Evolutionary conservation across 37 sponge, comb jelly and placozoan species (phyloP), one percentile per base, ranked within the genome.

Genomic region (Aphrocallistes beatrix): DNA sequence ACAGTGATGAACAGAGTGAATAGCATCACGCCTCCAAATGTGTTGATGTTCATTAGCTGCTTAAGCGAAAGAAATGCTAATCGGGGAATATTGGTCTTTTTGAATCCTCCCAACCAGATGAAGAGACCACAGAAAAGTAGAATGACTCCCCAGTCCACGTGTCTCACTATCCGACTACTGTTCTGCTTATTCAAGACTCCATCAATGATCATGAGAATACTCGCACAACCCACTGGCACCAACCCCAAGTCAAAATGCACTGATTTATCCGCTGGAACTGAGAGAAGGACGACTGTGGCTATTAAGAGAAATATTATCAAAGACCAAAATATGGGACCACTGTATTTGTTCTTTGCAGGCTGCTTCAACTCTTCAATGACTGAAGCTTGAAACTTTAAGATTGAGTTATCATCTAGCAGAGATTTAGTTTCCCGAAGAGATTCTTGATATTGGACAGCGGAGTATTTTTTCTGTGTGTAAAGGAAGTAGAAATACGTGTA

Each of bases 141-240:
- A 84, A 94, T 94, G 51, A 94, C 87, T 1, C 89, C 89, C 94
- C 94, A 94, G 84, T 94, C 94, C 9, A 92, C 90, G 85, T 90
- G 89, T 38, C 86, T 36, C 87, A 94, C 92, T n/a, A 87, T 87
- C 60, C 89, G 88, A 81, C 84, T 88, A 28, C 92, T 88, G 81
- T 86, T 88, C 37, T 81, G 87, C 0, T 83, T 38, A 39, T 92
- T 90, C 36, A 92, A 37, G 60, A 94, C 45, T 13, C 89, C 83
- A 81, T 94, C 92, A 0, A 85, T 83, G 23, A 94, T 36, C 92
- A 94, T 94, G 19, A 89, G 90, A 40, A 87, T 23, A 38, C 88
- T 47, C 39, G 91, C 92, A 21, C 83, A 86, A 25, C 86, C 94
- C 3, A 92, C 0, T 19, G 94, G 94, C 32, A 94, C 87, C 38